These are phyloP conservation scores for Zeus faber DNA, from an alignment of 2,113 vertebrate species.

Conservation along the genomic window DNA sequence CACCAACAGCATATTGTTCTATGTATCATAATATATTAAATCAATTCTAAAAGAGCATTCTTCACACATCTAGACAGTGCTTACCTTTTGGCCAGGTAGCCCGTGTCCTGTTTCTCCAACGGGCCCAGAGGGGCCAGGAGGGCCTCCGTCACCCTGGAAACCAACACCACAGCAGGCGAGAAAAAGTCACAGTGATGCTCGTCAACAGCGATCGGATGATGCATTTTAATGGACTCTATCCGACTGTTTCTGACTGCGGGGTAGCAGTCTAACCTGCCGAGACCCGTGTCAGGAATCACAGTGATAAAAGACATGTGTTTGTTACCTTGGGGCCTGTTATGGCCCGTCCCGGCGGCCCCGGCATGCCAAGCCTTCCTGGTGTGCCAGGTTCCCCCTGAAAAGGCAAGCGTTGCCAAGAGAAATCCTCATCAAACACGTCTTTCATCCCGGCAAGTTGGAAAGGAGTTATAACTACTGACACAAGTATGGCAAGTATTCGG, in stretches of 20 bases:
- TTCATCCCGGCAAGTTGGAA: slow-evolving; percentile 4
- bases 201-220: slow-evolving; percentile 11
- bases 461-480: not conserved
- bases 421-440: not conserved
- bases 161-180: slow-evolving; percentile 31
- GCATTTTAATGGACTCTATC: slow-evolving; percentile 8
- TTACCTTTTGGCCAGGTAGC: slow-evolving; percentile 87
- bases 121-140: slow-evolving; percentile 78
- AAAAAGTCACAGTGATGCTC: slow-evolving; percentile 8
- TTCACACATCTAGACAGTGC: not conserved
- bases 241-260: slow-evolving; percentile 18
- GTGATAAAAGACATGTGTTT: slow-evolving; percentile 13
- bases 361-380: slow-evolving; percentile 79
- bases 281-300: slow-evolving; percentile 18
- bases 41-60: not conserved
- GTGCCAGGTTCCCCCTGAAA: slow-evolving; percentile 84
- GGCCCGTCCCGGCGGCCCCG: slow-evolving; percentile 81
- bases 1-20: not conserved
- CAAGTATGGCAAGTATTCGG: slow-evolving; percentile 1
- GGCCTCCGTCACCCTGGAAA: slow-evolving; percentile 82
- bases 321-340: slow-evolving; percentile 86
- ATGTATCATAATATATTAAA: not conserved
- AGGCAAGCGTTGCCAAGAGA: slow-evolving; percentile 15
- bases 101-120: slow-evolving; percentile 85
- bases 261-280: slow-evolving; percentile 21